phyloP scores from a whole-genome alignment of 1,140 invertebrate species.

The Pseudomyrmex flavicornis region DNA sequence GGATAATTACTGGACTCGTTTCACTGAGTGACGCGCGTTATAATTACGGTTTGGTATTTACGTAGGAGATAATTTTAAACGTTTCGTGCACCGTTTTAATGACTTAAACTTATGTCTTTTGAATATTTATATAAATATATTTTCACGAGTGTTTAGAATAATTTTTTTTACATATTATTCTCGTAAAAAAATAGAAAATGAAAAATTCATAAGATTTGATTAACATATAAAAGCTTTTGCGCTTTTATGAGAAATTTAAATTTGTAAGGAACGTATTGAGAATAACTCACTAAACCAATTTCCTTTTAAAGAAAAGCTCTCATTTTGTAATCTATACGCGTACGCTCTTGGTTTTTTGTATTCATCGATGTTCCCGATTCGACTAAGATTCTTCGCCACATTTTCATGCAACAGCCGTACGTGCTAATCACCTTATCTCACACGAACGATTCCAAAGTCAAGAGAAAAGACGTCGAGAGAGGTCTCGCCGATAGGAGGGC shows the following conservation, averaged over 20 bases:
- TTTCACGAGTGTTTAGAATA: too few species aligned
- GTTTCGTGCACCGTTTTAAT: conserved; percentile 12
- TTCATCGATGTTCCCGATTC: conserved; percentile 14
- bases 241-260: background rate
- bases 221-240: background rate
- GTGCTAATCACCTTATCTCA: conserved; percentile 54
- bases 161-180: too few species aligned
- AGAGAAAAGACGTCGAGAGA: background rate
- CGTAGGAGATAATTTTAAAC: conserved; percentile 2
- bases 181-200: too few species aligned
- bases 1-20: conserved; percentile 22
- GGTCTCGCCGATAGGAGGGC: background rate
- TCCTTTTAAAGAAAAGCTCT: background rate
- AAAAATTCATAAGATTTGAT: background rate
- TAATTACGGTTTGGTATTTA: conserved; percentile 21
- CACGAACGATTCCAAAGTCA: background rate
- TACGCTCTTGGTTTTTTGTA: background rate
- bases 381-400: conserved; percentile 17
- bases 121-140: conserved; percentile 18
- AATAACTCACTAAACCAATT: background rate
- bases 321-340: conserved; percentile 28
- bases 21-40: background rate
- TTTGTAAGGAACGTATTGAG: background rate
- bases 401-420: conserved; percentile 40
- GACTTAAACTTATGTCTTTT: background rate